Conservation (phyloP, 2,797 vertebrate species). For the Rhynchotus rufescens region DNA sequence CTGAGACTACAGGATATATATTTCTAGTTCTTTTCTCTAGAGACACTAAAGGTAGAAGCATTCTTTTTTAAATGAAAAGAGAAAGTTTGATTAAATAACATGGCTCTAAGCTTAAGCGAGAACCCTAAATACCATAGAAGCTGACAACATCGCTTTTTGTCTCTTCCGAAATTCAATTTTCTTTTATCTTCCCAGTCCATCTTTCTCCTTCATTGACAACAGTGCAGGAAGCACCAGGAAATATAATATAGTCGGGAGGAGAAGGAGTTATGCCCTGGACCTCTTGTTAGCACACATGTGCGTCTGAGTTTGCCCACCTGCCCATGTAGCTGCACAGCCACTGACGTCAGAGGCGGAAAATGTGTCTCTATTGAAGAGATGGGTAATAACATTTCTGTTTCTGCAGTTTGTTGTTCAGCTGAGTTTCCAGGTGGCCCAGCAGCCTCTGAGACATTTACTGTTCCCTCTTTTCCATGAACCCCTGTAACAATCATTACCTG, state of each 20-base stretch:
- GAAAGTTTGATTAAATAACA: neutral
- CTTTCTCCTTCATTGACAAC: neutral
- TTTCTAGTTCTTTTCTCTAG: neutral
- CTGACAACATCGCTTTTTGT: neutral
- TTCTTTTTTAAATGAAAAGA: neutral
- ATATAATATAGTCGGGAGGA: neutral
- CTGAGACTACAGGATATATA: neutral
- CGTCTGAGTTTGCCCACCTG: neutral
- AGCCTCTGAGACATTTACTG: neutral
- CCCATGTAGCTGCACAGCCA: neutral
- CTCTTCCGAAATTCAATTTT: neutral
- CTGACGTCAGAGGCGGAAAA: neutral
- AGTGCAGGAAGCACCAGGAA: neutral
- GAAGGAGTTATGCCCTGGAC: neutral
- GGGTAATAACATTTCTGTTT: neutral
- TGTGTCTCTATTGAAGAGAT: neutral
- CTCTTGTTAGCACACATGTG: neutral
- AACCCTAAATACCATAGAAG: neutral
- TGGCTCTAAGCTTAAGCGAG: neutral
- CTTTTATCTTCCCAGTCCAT: neutral
- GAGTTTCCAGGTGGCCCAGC: neutral
- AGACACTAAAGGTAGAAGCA: neutral
- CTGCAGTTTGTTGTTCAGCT: neutral
- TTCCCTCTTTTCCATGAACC: neutral
- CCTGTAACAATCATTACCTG: neutral